phyloP scores from a whole-genome alignment of 2,888 invertebrate genomes.

The Pristionchus mayeri region DNA sequence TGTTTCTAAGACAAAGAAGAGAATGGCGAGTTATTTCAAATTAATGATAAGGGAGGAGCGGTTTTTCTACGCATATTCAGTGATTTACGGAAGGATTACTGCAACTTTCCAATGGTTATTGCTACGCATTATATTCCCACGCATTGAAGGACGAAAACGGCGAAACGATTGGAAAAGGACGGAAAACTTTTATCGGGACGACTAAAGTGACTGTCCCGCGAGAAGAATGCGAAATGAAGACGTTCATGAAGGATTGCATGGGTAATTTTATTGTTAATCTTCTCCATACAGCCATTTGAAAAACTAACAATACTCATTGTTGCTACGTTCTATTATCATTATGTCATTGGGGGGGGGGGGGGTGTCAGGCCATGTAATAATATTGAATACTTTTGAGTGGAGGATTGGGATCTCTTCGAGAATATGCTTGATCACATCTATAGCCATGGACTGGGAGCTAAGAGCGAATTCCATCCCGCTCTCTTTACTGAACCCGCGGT shows the following conservation, averaged over 20 bases:
- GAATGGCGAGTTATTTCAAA: too few relatives aligned
- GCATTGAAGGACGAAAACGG: not conserved
- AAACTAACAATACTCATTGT: too few relatives aligned
- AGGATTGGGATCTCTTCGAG: conserved; percentile 99
- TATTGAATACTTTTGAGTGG: conserved; percentile 81
- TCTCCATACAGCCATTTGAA: not conserved
- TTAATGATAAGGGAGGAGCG: too few relatives aligned
- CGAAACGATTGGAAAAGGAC: conserved; percentile 15
- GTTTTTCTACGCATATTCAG: too few relatives aligned
- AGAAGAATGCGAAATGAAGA: conserved; percentile 88
- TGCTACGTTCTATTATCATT: too few relatives aligned
- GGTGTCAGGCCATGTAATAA: not conserved
- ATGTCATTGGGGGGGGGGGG: too few relatives aligned
- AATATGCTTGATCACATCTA: conserved; percentile 94
- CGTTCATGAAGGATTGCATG: conserved; percentile 98
- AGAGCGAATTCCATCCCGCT: conserved; percentile 94
- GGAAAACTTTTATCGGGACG: conserved; percentile 88
- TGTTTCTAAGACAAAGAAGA: too few relatives aligned
- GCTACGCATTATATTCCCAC: too few relatives aligned
- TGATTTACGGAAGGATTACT: too few relatives aligned
- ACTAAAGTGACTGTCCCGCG: conserved; percentile 92
- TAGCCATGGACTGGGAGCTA: conserved; percentile 86
- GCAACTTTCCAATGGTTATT: too few relatives aligned
- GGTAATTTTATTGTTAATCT: conserved; percentile 77
- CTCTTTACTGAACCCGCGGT: conserved; percentile 95